Evolutionary conservation across 2,113 vertebrate genomes (phyloP), one percentile per base, ranked within the genome.

Genomic region (Oryzias celebensis): DNA sequence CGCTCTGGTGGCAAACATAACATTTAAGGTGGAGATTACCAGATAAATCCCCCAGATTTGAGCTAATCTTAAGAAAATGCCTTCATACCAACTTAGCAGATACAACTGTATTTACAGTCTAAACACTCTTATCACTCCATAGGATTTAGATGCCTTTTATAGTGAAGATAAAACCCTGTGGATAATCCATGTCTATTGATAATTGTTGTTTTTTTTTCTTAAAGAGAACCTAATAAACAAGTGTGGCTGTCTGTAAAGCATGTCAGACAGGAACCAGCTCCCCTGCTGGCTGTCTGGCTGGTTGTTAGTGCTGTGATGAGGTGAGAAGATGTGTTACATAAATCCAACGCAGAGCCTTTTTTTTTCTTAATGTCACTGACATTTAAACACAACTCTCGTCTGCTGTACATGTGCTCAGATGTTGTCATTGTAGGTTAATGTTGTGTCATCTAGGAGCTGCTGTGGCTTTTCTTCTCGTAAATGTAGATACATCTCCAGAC

Each of bases 1-100:
- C 49, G 48, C 44, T 50, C 18, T 63, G 52, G 64, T 53, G 48
- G 55, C 64, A 58, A 58, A 45, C n/a, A 17, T 45, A 63, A 46
- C 58, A 67, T 61, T 65, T n/a, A 44, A 75, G 54, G 68, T 58
- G 28, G 71, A 83, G 80, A 78, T 81, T 74, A 65, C 43, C 12
- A 69, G 73, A 76, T 85, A 65, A 82, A 78, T 75, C 71, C 46
- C 54, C 8, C 61, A 68, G 60, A 84, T 84, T 71, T 65, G 62
- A 56, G 36, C 47, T 49, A 71, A 62, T 69, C 43, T 65, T 58
- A 49, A 71, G 23, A 73, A 65, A 79, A 67, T 41, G 57, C 46
- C 49, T 43, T 64, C 73, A 60, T 45, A 48, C 52, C 65, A 56
- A 67, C 61, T 66, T 52, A 54, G 64, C 58, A 65, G 50, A 53